Conservation (phyloP, 37 sponge, comb jelly and placozoan genomes). For the Tethya wilhelma region DNA sequence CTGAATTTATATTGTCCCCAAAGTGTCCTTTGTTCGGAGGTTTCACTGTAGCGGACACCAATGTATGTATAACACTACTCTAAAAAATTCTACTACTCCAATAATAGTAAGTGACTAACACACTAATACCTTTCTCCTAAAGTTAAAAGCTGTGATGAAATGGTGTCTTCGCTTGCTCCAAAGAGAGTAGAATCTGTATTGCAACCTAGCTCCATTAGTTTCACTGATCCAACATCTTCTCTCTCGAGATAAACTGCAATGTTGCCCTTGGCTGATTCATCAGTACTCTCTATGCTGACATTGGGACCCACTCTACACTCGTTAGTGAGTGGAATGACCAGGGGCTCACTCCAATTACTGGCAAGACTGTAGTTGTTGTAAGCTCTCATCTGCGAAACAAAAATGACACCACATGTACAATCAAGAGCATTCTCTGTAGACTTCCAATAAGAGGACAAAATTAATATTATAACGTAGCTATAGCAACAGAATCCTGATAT, state of each 20-base stretch:
- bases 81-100: no score
- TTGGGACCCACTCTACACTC: neutral
- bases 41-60: no score
- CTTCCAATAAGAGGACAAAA: neutral
- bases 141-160: neutral
- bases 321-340: neutral
- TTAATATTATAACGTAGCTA: neutral
- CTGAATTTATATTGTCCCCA: no score
- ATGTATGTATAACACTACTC: no score
- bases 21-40: no score
- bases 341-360: conserved; percentile 9
- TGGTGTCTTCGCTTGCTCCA: neutral
- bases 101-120: no score
- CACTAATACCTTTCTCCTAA: neutral
- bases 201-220: neutral
- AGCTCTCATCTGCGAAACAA: conserved; percentile 9
- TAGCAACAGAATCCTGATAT: neutral
- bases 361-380: neutral
- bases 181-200: neutral
- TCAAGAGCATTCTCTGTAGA: neutral
- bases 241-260: neutral
- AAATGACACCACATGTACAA: neutral
- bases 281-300: neutral
- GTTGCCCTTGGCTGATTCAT: neutral
- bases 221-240: neutral